Evolutionary conservation across 2,113 vertebrate species (phyloP).

Genomic region (Sakesphorus luctuosus): DNA sequence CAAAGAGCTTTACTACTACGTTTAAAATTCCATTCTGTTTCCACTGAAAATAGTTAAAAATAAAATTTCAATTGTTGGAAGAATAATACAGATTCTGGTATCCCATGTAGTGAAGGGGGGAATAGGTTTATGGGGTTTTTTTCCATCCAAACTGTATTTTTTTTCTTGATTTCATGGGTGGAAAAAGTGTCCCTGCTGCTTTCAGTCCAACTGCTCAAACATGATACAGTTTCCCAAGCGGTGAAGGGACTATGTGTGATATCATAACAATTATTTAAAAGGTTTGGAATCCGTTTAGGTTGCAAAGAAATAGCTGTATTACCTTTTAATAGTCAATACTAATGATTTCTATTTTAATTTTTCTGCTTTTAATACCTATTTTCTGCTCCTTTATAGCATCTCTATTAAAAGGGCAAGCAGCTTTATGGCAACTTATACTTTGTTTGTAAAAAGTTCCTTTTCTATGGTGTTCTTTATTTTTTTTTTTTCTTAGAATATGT

Average conservation of each 20-base stretch:
- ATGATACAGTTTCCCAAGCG: background rate
- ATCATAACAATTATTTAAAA: background rate
- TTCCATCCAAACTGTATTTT: background rate
- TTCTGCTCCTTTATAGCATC: background rate
- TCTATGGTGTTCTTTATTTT: background rate
- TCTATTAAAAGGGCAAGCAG: background rate
- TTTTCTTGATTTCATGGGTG: background rate
- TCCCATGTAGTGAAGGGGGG: fast-evolving
- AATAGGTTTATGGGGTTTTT: background rate
- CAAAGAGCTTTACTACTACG: fast-evolving
- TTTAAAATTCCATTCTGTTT: background rate
- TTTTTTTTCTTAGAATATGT: background rate
- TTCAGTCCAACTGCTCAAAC: background rate
- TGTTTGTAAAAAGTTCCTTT: background rate
- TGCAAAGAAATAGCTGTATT: background rate
- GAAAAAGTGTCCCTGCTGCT: background rate
- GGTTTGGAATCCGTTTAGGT: background rate
- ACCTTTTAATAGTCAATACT: background rate
- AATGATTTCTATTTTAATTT: background rate
- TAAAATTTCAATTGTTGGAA: background rate
- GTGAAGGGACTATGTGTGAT: too few relatives aligned
- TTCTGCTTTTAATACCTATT: background rate
- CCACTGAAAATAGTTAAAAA: background rate
- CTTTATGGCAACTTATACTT: background rate
- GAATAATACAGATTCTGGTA: background rate